Percentiles rank a stretch among this genome's conserved stretches.
Evolutionary conservation across 2,797 vertebrate species (phyloP).

Genomic region (Spea hammondii): DNA sequence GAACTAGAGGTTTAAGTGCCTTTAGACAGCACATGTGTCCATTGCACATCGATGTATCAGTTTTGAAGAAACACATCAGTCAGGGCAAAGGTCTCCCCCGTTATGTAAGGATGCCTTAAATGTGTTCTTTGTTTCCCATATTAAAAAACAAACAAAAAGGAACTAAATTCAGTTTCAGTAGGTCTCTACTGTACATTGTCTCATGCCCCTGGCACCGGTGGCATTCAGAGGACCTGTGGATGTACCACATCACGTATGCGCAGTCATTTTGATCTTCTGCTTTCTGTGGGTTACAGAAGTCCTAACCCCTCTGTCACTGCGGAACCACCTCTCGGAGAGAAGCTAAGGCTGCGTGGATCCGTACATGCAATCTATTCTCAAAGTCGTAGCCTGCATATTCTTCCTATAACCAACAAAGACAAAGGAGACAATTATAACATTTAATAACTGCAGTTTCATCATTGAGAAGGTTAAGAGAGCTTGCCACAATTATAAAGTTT

Average conservation of each 20-base stretch:
- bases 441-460: no score
- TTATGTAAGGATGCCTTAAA: constrained; percentile 44
- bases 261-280: constrained; percentile 62
- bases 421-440: neutral
- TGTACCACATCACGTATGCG: constrained; percentile 54
- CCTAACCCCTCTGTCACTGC: constrained; percentile 68
- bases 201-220: constrained; percentile 66
- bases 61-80: constrained; percentile 55
- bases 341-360: constrained; percentile 92
- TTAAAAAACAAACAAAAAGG: constrained; percentile 20
- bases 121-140: constrained; percentile 31
- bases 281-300: constrained; percentile 53
- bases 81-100: constrained; percentile 62
- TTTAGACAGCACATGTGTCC: neutral
- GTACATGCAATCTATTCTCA: constrained; percentile 95
- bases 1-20: constrained; percentile 20
- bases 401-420: constrained; percentile 74
- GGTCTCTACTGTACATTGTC: constrained; percentile 53
- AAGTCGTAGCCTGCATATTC: constrained; percentile 94
- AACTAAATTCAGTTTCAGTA: constrained; percentile 48
- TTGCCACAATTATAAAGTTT: neutral
- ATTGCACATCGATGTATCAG: constrained; percentile 56
- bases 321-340: constrained; percentile 81
- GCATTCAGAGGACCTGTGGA: constrained; percentile 65
- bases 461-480: no score